Percentiles rank a stretch among this genome's conserved stretches.
These are phyloP conservation scores for Netelia inedita DNA, from an alignment of 2,888 invertebrate genomes.

Conservation along the genomic window DNA sequence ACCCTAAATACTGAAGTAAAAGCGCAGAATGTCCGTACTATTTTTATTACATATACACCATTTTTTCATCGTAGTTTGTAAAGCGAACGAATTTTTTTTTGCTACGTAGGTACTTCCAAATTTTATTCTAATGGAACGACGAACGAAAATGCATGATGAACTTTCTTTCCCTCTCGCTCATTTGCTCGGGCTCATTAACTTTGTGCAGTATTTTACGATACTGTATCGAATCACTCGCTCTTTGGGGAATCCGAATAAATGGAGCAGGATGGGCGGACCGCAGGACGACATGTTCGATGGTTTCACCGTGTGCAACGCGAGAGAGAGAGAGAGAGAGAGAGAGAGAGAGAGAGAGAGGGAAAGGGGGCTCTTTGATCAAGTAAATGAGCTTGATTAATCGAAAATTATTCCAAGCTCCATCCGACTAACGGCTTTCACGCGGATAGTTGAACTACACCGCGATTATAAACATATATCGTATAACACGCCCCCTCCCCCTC, in stretches of 20 bases:
- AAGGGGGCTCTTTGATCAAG: constrained; percentile 55
- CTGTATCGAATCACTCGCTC: constrained; percentile 57
- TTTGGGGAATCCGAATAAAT: constrained; percentile 59
- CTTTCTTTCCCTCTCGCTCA: constrained; percentile 1
- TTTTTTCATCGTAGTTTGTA: too few species aligned
- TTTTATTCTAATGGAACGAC: neutral
- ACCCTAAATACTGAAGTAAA: too few species aligned
- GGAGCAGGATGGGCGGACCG: constrained; percentile 7
- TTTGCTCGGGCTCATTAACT: neutral
- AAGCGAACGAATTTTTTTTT: too few species aligned
- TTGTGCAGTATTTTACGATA: constrained; percentile 23
- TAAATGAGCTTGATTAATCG: constrained; percentile 60
- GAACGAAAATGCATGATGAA: neutral
- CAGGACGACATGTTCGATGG: constrained; percentile 15
- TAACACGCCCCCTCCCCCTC: neutral
- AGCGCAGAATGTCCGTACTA: too few species aligned
- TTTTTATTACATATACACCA: too few species aligned
- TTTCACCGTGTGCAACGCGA: constrained; percentile 37
- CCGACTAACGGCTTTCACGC: constrained; percentile 7
- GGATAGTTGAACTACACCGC: constrained; percentile 19
- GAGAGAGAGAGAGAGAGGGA: too few species aligned
- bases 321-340: too few species aligned
- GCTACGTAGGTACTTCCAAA: too few species aligned
- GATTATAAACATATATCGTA: constrained; percentile 27
- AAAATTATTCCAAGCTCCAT: constrained; percentile 58